These are phyloP conservation scores for Cynaeus angustus DNA, from an alignment of 2,888 invertebrate species.

Conservation along the genomic window DNA sequence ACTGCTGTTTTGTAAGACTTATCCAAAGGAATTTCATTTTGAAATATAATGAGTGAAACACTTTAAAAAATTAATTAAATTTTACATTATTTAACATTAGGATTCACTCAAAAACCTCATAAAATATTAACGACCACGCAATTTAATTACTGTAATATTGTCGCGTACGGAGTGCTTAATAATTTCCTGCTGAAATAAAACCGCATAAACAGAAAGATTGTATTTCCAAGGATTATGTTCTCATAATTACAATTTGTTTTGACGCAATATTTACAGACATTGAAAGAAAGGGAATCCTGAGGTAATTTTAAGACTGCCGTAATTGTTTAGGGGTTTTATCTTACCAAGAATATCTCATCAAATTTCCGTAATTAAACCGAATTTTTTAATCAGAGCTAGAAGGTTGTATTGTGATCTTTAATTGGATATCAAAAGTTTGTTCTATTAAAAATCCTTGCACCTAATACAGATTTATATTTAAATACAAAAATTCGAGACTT, in stretches of 20 bases:
- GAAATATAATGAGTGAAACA: too few relatives aligned
- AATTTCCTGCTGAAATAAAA: neutral
- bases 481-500: too few relatives aligned
- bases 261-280: slow-evolving; percentile 1
- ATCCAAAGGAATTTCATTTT: too few relatives aligned
- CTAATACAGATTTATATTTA: too few relatives aligned
- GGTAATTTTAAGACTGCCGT: neutral
- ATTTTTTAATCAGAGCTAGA: too few relatives aligned
- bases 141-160: neutral
- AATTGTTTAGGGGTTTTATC: neutral
- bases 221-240: neutral
- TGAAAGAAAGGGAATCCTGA: neutral
- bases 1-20: too few relatives aligned
- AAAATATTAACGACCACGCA: neutral
- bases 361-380: neutral
- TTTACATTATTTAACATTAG: too few relatives aligned
- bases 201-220: neutral
- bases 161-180: neutral
- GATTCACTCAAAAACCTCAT: neutral
- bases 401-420: too few relatives aligned
- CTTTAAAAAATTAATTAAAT: too few relatives aligned
- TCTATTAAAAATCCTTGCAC: too few relatives aligned
- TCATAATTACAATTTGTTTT: neutral
- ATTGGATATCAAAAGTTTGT: too few relatives aligned
- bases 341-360: neutral